Evolutionary conservation across 2,797 vertebrate genomes (phyloP).

Genomic region (Acropternis orthonyx): DNA sequence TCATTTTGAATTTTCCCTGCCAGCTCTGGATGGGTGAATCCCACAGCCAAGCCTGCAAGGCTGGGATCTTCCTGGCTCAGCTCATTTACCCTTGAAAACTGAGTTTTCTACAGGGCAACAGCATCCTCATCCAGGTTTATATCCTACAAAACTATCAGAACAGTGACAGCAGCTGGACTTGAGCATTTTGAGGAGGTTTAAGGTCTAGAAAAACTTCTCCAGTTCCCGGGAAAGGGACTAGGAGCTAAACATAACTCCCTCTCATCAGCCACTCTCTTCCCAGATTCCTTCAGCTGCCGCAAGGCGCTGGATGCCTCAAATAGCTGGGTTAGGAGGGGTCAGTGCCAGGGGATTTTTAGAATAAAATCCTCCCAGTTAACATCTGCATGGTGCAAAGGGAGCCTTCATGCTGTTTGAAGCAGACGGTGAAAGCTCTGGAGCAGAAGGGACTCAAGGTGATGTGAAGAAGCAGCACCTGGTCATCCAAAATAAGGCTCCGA

Average conservation of each 20-base stretch:
- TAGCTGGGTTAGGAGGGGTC: neutral
- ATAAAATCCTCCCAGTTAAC: neutral
- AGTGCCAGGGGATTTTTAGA: neutral
- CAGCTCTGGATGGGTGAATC: neutral
- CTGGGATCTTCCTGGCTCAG: neutral
- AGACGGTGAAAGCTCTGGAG: neutral
- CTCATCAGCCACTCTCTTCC: neutral
- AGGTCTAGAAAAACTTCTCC: neutral
- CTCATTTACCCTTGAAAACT: neutral
- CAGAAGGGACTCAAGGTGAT: neutral
- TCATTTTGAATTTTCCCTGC: neutral
- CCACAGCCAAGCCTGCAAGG: neutral
- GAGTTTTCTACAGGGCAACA: neutral
- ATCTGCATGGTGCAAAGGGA: neutral
- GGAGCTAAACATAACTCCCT: neutral
- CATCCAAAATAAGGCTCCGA: neutral
- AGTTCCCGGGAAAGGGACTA: neutral
- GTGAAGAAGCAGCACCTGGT: neutral
- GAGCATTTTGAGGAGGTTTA: neutral
- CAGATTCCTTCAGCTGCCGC: neutral
- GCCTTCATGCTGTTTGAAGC: accelerated
- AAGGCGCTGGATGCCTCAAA: neutral
- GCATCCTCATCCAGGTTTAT: neutral
- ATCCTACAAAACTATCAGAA: neutral
- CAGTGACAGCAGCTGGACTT: neutral